Evolutionary conservation across 2,113 vertebrate genomes (phyloP).

Genomic region (Rallus limicola): DNA sequence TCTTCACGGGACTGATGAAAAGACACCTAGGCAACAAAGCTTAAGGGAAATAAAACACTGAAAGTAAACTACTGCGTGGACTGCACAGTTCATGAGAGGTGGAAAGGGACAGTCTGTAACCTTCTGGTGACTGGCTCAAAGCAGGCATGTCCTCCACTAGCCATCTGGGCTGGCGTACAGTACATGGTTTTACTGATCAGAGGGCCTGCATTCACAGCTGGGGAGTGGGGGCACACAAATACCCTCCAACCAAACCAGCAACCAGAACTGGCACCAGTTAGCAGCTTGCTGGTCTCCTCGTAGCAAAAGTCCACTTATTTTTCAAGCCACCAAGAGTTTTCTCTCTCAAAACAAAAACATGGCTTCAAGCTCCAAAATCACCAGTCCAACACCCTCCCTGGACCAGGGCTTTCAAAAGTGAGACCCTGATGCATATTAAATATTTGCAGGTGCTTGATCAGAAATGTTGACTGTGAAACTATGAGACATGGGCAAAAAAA

Average conservation of each 20-base stretch:
- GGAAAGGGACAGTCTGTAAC: neutral
- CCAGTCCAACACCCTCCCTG: neutral
- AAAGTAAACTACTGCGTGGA: neutral
- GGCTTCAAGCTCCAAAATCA: neutral
- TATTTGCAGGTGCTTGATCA: neutral
- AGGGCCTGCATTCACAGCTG: neutral
- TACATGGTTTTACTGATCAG: neutral
- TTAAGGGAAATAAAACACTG: constrained; percentile 4
- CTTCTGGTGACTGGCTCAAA: neutral
- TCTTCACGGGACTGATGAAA: constrained; percentile 50
- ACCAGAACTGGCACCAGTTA: neutral
- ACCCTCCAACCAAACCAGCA: neutral
- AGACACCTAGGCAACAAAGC: constrained; percentile 64
- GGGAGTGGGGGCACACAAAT: neutral
- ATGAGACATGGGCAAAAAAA: neutral
- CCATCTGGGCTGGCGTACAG: neutral
- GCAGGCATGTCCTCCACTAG: neutral
- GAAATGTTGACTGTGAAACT: neutral
- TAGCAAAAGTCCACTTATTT: neutral
- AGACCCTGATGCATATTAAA: neutral
- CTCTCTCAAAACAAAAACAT: neutral
- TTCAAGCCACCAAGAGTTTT: neutral
- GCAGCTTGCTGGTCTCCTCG: neutral
- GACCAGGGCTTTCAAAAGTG: neutral
- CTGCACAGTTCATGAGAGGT: neutral